Evolutionary conservation across 2,113 vertebrate genomes (phyloP), one percentile per base, ranked within the genome.

Genomic region (Felis chaus): DNA sequence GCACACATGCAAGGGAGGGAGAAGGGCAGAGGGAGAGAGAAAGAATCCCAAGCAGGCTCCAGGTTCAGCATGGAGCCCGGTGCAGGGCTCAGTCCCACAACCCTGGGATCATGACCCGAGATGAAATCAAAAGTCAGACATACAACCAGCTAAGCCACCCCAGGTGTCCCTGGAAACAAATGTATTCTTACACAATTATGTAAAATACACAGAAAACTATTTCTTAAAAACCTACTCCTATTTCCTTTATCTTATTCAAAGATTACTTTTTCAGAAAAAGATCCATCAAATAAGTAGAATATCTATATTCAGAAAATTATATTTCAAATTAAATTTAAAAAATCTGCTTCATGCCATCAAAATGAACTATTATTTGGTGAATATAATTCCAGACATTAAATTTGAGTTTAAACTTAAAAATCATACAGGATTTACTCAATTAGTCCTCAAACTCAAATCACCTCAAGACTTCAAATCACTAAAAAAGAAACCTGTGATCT

Each of bases 401-500:
- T 83, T 96, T n/a, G 83, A 90, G 73, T 78, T 89, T 89, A 94
- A 96, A 85, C 53, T 80, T 89, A 39, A 31, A 71, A 65, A 33
- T 9, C 53, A 63, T 53, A 41, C 4, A 83, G 95, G 33, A 92
- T 85, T 89, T 94, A 85, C 11, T 92, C 27, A 80, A 41, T 92
- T 39, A 90, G 4, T 50, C 31, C 13, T 74, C 61, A 69, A 91
- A 80, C 31, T 92, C 12, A 14, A 78, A 53, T 89, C 48, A 94
- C 45, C 33, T 81, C 19, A 79, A 87, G 31, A 96, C 16, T 87
- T 94, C 15, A 90, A 87, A 61, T 88, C 48, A 82, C 48, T 84
- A 85, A 96, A 96, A 41, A 57, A 12, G 14, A 78, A 16, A 73
- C 0, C 13, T 93, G 45, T 84, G 96, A 93, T 88, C 82, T 98